Percentiles rank a stretch among this genome's conserved stretches.
phyloP scores from a whole-genome alignment of 2,797 vertebrate species.

The Danio aesculapii region DNA sequence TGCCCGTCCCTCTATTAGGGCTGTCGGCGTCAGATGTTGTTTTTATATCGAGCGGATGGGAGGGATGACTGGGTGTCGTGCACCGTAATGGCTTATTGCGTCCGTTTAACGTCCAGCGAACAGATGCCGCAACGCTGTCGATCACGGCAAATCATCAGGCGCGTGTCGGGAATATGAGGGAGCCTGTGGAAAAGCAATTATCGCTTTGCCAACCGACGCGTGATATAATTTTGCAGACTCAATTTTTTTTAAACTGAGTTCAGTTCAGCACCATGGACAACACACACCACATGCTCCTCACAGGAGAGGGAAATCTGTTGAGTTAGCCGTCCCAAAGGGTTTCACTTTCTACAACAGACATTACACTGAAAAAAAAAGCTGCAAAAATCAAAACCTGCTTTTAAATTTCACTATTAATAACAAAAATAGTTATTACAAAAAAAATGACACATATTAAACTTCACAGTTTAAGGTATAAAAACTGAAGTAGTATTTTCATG shows the following conservation, averaged over 20 bases:
- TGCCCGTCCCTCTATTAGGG: background rate
- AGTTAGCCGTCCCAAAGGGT: background rate
- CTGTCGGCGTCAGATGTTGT: slow-evolving; percentile 8
- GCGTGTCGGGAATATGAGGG: background rate
- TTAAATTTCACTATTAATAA: too few relatives aligned
- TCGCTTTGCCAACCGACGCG: background rate
- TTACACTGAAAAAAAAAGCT: background rate
- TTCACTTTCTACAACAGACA: background rate
- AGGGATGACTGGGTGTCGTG: slow-evolving; percentile 33
- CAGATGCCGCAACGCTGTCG: background rate
- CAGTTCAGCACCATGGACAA: slow-evolving; percentile 51
- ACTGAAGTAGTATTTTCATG: too few relatives aligned
- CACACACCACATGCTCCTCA: background rate
- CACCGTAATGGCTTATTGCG: background rate
- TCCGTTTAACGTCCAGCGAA: background rate
- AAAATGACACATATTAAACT: too few relatives aligned
- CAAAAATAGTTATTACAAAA: too few relatives aligned
- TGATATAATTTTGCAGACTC: background rate
- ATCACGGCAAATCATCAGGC: background rate
- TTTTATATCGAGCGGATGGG: slow-evolving; percentile 45
- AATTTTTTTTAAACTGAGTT: background rate
- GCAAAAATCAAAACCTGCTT: too few relatives aligned
- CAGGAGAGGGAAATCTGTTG: background rate
- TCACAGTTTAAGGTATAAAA: too few relatives aligned
- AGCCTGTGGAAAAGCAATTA: slow-evolving; percentile 6